phyloP scores from a whole-genome alignment of 1,140 invertebrate species.

The Drosophila truncata region DNA sequence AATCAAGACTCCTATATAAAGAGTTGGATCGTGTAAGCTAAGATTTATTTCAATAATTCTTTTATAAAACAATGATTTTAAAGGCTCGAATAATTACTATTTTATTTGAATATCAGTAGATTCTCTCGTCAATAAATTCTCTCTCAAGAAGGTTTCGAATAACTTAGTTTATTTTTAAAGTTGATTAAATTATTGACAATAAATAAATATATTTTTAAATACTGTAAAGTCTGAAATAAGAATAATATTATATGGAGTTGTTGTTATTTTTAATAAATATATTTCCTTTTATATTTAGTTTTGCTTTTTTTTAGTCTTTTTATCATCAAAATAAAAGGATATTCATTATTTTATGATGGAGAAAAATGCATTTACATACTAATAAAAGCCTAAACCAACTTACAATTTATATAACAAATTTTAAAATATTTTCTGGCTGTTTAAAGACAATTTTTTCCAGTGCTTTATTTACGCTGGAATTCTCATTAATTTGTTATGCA shows the following conservation, averaged over 20 bases:
- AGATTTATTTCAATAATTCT: background rate
- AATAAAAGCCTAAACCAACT: background rate
- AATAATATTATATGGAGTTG: too few species aligned
- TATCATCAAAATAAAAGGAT: too few species aligned
- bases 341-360: too few species aligned
- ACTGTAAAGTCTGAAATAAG: too few species aligned
- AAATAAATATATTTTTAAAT: too few species aligned
- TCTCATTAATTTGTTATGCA: conserved; percentile 80
- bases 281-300: background rate
- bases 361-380: too few species aligned
- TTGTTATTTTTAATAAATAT: background rate
- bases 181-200: too few species aligned
- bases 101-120: background rate
- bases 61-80: background rate
- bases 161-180: background rate
- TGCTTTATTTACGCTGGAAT: conserved; percentile 43
- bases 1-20: background rate
- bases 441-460: background rate
- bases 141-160: background rate
- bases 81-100: background rate
- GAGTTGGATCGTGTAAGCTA: background rate
- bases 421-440: background rate
- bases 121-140: too few species aligned
- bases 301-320: too few species aligned
- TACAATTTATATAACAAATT: too few species aligned